These are phyloP conservation scores for Chaenocephalus aceratus DNA, from an alignment of 2,113 vertebrate genomes.

Conservation along the genomic window DNA sequence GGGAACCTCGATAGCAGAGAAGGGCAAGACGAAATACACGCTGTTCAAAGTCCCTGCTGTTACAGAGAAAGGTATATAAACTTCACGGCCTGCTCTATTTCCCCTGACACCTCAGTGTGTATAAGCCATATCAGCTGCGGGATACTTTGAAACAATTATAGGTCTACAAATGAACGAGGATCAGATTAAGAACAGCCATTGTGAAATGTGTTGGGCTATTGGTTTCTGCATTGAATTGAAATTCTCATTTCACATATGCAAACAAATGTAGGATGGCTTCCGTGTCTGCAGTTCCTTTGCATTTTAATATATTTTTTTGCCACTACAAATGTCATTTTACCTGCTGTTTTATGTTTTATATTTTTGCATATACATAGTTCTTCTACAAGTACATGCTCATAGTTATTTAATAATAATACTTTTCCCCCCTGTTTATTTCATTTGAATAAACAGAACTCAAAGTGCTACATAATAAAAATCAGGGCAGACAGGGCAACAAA, in stretches of 20 bases:
- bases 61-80: slow-evolving; percentile 79
- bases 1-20: slow-evolving; percentile 93
- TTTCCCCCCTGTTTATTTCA: too few relatives aligned
- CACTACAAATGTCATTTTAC: too few relatives aligned
- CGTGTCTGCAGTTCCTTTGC: too few relatives aligned
- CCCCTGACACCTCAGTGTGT: neutral
- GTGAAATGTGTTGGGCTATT: neutral
- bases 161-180: neutral
- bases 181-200: neutral
- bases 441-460: too few relatives aligned
- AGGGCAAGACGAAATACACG: slow-evolving; percentile 92
- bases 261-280: too few relatives aligned
- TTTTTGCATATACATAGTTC: too few relatives aligned
- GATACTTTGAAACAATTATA: neutral
- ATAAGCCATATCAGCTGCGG: neutral
- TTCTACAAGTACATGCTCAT: too few relatives aligned
- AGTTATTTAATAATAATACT: too few relatives aligned
- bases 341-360: too few relatives aligned
- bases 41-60: slow-evolving; percentile 90
- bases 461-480: too few relatives aligned
- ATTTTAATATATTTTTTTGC: too few relatives aligned
- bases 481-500: too few relatives aligned
- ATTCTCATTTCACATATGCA: neutral
- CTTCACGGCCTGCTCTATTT: neutral
- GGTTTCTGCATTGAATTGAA: neutral